Evolutionary conservation across 2,113 vertebrate genomes (phyloP).

Genomic region (Oncorhynchus keta): DNA sequence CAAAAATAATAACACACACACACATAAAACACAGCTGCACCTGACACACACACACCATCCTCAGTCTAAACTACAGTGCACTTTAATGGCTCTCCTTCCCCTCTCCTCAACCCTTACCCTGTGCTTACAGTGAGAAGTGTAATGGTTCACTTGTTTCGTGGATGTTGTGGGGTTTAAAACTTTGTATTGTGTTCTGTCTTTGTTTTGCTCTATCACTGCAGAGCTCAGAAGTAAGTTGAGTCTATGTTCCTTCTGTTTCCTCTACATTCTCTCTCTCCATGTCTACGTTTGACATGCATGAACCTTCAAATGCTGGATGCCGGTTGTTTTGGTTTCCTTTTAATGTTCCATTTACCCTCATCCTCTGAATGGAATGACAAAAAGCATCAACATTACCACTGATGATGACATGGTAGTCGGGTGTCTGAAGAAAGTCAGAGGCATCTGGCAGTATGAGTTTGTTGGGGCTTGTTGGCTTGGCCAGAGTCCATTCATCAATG

Average conservation of each 20-base stretch:
- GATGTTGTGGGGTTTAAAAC: constrained; percentile 78
- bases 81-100: constrained; percentile 45
- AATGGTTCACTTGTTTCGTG: constrained; percentile 70
- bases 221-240: constrained; percentile 92
- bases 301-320: constrained; percentile 57
- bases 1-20: not conserved
- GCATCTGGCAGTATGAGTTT: constrained; percentile 65
- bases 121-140: constrained; percentile 71
- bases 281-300: constrained; percentile 76
- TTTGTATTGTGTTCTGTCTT: constrained; percentile 84
- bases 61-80: constrained; percentile 44
- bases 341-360: constrained; percentile 56
- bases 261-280: constrained; percentile 67
- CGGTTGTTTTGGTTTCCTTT: constrained; percentile 49
- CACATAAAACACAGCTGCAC: not conserved
- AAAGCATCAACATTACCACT: constrained; percentile 55
- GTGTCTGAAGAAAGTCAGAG: constrained; percentile 55
- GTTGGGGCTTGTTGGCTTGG: constrained; percentile 58
- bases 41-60: not conserved
- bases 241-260: constrained; percentile 72
- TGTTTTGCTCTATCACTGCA: constrained; percentile 82
- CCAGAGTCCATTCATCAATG: constrained; percentile 53
- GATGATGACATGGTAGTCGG: constrained; percentile 45
- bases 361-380: constrained; percentile 62
- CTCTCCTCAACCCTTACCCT: constrained; percentile 29